Evolutionary conservation across 1,140 invertebrate species (phyloP).

Genomic region (Drosophila sulfurigaster): DNA sequence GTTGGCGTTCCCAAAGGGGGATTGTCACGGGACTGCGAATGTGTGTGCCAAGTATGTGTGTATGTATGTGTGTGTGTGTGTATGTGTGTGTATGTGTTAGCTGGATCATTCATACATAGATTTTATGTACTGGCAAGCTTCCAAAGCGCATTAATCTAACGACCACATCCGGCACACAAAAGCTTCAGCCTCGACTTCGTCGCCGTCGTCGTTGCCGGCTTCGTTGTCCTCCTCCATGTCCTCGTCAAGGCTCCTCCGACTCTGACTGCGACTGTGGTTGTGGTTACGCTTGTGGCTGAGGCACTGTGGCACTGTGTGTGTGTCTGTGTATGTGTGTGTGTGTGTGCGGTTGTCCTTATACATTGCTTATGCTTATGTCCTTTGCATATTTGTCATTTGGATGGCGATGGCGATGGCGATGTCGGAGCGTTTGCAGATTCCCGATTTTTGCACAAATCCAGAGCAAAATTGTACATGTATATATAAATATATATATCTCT

Average conservation of each 20-base stretch:
- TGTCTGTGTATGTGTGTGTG: slow-evolving; percentile 1
- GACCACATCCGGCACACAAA: slow-evolving; percentile 79
- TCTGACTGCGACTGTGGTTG: slow-evolving; percentile 3
- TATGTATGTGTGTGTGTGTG: slow-evolving; percentile 22
- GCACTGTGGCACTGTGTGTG: slow-evolving; percentile 1
- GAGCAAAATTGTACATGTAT: slow-evolving; percentile 15
- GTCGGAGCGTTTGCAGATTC: slow-evolving; percentile 68
- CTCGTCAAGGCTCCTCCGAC: neutral
- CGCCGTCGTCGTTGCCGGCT: too few species aligned
- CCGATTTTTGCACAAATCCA: slow-evolving; percentile 73
- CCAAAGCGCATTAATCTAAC: slow-evolving; percentile 82
- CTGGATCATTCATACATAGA: slow-evolving; percentile 67
- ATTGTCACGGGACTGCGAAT: slow-evolving; percentile 7
- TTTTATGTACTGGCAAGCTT: slow-evolving; percentile 81
- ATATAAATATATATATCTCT: neutral
- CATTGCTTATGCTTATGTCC: slow-evolving; percentile 82
- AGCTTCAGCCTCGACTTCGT: slow-evolving; percentile 27
- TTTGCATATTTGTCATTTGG: slow-evolving; percentile 80
- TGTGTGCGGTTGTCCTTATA: slow-evolving; percentile 38
- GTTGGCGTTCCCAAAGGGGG: slow-evolving; percentile 16
- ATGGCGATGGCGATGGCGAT: slow-evolving; percentile 46
- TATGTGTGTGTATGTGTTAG: slow-evolving; percentile 24
- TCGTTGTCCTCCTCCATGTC: neutral
- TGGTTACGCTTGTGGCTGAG: slow-evolving; percentile 4
- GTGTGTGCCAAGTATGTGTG: slow-evolving; percentile 30